These are phyloP conservation scores for Xenopus laevis DNA, from an alignment of 2,113 vertebrate species.

Conservation along the genomic window DNA sequence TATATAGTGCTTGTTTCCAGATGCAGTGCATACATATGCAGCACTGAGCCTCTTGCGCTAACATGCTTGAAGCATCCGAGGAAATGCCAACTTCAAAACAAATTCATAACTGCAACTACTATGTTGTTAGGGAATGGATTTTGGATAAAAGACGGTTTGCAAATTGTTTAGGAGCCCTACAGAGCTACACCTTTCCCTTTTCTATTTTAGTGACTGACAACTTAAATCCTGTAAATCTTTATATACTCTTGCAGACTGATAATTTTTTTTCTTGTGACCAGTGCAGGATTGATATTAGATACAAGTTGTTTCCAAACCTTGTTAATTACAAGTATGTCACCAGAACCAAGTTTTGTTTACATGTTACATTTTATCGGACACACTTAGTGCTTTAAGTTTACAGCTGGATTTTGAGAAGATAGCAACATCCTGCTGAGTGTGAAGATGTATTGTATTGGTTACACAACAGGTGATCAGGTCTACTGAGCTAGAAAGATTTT, in stretches of 20 bases:
- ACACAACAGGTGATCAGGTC: neutral
- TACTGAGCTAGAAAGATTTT: neutral
- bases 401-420: neutral
- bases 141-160: neutral
- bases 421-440: neutral
- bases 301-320: neutral
- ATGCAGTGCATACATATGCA: constrained; percentile 21
- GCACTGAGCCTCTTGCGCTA: neutral
- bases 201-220: too few species aligned
- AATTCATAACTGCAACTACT: neutral
- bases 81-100: neutral
- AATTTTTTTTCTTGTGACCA: too few species aligned
- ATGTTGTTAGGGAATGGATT: neutral
- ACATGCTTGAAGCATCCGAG: too few species aligned
- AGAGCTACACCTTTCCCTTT: too few species aligned
- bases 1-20: constrained; percentile 22
- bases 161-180: too few species aligned
- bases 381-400: neutral
- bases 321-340: neutral
- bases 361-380: neutral
- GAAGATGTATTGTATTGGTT: neutral
- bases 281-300: neutral
- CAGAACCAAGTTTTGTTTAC: neutral
- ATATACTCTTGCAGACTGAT: too few species aligned
- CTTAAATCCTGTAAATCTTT: too few species aligned